Evolutionary conservation across 2,888 invertebrate species (phyloP), one percentile per base, ranked within the genome.

Genomic region (Drosophila neotestacea): DNA sequence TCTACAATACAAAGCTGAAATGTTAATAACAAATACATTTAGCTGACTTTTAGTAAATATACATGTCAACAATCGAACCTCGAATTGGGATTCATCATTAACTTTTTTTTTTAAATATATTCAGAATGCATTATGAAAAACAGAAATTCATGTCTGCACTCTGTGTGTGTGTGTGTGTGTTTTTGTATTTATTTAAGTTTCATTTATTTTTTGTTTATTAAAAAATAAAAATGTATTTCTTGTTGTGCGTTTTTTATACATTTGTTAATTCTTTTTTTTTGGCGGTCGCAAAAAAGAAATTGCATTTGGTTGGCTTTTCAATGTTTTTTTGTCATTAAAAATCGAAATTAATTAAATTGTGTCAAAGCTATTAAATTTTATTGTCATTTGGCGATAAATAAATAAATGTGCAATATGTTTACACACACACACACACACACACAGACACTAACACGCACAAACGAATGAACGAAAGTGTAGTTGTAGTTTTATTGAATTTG

Each of bases 341-440:
- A 77, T 73, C 67, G 56, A 85, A 88, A 67, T 76, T 76, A 86
- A 77, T 85, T 76, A 85, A 88, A 80, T 74, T 70, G 73, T 74
- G 65, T 70, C 67, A 78, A 78, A 86, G 75, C 73, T 80, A 78
- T 76, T 74, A 69, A 77, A 74, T 73, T 76, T 71, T 74, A 76
- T 77, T 76, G 79, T 64, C 58, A 75, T 60, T 70, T 63, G 56
- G 47, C 72, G 65, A 56, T 65, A 68, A 73, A 77, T 74, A 81
- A 71, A 81, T 64, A 73, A 68, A 69, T 69, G 71, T 59, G 66
- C 73, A 73, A 70, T 79, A 74, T 56, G 82, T 62, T 64, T 62
- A 64, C 60, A 22, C 47, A 22, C 9, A 30, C 36, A 13, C 11
- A 52, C 28, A 28, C 28, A 28, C 34, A 22, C 22, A 22, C 11